A percentile compares a stretch with the other conserved stretches of the same genome.
These are phyloP conservation scores for Manis crassicaudata DNA, from an alignment of 2,797 vertebrate genomes.

Conservation along the genomic window DNA sequence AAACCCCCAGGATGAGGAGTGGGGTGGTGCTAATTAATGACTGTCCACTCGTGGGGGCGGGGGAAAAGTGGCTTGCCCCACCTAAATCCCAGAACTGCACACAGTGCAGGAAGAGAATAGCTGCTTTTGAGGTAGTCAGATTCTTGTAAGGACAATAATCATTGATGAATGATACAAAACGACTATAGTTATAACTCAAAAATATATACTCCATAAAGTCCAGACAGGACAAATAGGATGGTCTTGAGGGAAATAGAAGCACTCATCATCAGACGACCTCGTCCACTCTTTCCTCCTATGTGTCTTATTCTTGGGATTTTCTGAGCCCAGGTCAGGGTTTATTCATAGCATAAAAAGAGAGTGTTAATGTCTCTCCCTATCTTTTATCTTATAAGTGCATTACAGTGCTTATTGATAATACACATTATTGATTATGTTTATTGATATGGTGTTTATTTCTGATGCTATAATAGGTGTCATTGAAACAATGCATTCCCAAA, in stretches of 20 bases:
- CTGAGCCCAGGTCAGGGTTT: not conserved
- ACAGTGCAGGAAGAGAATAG: not conserved
- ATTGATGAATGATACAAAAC: not conserved
- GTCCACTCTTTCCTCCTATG: not conserved
- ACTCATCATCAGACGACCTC: not conserved
- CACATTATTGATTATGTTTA: not conserved
- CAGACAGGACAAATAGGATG: not conserved
- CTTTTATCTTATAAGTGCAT: not conserved
- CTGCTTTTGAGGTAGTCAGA: not conserved
- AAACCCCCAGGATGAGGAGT: not conserved
- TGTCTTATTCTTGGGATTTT: not conserved
- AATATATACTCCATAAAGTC: not conserved
- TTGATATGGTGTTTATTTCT: not conserved
- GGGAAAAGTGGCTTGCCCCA: not conserved
- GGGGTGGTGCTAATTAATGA: not conserved
- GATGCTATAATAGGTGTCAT: not conserved
- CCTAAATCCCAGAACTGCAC: not conserved
- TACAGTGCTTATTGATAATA: not conserved
- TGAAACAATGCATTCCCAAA: not conserved
- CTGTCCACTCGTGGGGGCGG: not conserved
- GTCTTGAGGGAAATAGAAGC: not conserved
- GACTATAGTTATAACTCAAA: not conserved
- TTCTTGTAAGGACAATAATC: not conserved
- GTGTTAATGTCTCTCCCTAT: not conserved
- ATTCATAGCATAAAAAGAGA: not conserved